Evolutionary conservation across 2,797 vertebrate species (phyloP), one percentile per base, ranked within the genome.

Genomic region (Eutrigla gurnardus): DNA sequence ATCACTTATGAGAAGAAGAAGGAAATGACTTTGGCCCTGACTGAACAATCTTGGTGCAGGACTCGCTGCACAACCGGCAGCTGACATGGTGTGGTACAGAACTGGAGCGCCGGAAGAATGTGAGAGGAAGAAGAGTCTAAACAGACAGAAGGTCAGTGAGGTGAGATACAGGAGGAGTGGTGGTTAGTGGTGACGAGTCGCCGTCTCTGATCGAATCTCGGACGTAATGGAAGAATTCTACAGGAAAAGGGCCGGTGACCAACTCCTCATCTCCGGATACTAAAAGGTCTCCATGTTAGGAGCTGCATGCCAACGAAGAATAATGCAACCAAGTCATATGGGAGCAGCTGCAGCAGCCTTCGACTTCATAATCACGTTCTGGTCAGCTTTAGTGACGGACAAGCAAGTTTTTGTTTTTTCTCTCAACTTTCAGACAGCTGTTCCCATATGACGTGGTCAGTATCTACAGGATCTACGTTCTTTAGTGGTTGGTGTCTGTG

Each of bases 261-360:
- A 0, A 12, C 36, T 18, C 47, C 25, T 25, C 8, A 6, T 42
- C 65, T 80, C 63, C 62, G 45, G 9, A 59, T 17, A 58, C 50
- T 62, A 61, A 45, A 25, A 25, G 25, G 25, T 25, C 25, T 25
- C 25, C 25, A 25, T 2, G 25, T 25, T 25, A 25, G 25, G 64
- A 76, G 58, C 55, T 65, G 39, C 75, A 75, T 76, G 75, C 76
- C 32, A 46, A 33, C 62, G 63, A 60, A 58, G 25, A 9, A 10
- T 25, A 53, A 73, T 58, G 72, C 84, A 83, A 47, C 64, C 75
- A 65, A 6, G n/a, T 86, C 85, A 89, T 80, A 77, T 81, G 77
- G 85, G 83, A 79, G 11, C 60, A 88, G 77, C 72, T 4, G 63
- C 18, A 60, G 49, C 14, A 60, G 49, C 14, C 1, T 49, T 47